Percentiles rank a stretch among this genome's conserved stretches.
Conservation (phyloP, 1,140 invertebrate species). For the Rhynchophorus ferrugineus region DNA sequence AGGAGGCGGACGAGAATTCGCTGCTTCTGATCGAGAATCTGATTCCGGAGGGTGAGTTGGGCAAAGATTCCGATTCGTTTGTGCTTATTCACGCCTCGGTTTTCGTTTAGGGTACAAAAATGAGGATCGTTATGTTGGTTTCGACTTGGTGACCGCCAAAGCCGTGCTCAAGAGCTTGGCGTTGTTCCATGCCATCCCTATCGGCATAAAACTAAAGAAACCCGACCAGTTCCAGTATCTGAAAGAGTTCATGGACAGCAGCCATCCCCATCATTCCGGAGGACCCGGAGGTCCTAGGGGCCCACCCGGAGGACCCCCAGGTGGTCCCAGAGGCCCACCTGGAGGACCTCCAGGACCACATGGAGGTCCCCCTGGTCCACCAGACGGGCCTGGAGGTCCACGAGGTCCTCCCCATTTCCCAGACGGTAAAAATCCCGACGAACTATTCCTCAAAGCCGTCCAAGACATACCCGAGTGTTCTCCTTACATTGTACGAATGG, state of each 20-base stretch:
- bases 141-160: neutral
- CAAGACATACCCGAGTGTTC: neutral
- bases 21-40: slow-evolving; percentile 5
- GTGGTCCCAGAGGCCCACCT: too few relatives aligned
- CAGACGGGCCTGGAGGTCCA: neutral
- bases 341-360: too few relatives aligned
- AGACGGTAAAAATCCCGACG: neutral
- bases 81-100: neutral
- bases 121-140: neutral
- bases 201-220: neutral
- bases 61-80: neutral
- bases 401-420: neutral
- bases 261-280: neutral
- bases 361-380: too few relatives aligned
- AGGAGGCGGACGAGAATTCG: slow-evolving; percentile 2
- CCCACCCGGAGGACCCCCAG: neutral
- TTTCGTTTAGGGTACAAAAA: neutral
- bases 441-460: neutral
- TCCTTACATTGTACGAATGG: neutral
- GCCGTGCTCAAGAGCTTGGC: neutral
- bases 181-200: neutral
- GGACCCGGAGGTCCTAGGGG: neutral
- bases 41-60: slow-evolving; percentile 1
- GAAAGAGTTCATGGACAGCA: neutral
- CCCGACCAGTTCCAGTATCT: neutral